These are phyloP conservation scores for Crotophaga sulcirostris DNA, from an alignment of 2,113 vertebrate genomes.

Conservation along the genomic window DNA sequence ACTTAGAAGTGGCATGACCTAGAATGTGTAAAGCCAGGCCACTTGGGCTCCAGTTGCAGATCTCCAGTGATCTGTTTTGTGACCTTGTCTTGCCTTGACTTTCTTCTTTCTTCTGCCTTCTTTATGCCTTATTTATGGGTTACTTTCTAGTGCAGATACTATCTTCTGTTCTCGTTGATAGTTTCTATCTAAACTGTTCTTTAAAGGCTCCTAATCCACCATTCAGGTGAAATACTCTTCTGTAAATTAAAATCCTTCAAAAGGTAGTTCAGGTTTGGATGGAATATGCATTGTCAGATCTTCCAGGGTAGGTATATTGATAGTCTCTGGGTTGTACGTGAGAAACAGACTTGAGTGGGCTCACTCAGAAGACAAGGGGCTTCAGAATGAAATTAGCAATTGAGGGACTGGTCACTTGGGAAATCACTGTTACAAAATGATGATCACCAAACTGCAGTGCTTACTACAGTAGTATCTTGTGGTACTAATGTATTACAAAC, in stretches of 20 bases:
- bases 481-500: neutral
- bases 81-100: neutral
- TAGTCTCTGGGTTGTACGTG: fast-evolving
- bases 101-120: neutral
- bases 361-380: neutral
- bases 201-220: neutral
- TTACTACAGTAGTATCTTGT: neutral
- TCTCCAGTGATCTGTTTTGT: neutral
- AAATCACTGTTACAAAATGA: neutral
- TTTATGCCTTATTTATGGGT: neutral
- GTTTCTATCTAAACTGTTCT: neutral
- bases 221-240: neutral
- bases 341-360: neutral
- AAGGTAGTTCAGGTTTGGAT: neutral
- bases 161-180: neutral
- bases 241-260: neutral
- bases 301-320: neutral
- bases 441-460: neutral
- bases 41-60: neutral
- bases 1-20: neutral
- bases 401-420: fast-evolving
- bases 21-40: neutral
- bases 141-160: neutral
- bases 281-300: neutral
- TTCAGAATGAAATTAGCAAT: neutral